phyloP scores from a whole-genome alignment of 2,113 vertebrate species.

The Nannobrachium achirus region DNA sequence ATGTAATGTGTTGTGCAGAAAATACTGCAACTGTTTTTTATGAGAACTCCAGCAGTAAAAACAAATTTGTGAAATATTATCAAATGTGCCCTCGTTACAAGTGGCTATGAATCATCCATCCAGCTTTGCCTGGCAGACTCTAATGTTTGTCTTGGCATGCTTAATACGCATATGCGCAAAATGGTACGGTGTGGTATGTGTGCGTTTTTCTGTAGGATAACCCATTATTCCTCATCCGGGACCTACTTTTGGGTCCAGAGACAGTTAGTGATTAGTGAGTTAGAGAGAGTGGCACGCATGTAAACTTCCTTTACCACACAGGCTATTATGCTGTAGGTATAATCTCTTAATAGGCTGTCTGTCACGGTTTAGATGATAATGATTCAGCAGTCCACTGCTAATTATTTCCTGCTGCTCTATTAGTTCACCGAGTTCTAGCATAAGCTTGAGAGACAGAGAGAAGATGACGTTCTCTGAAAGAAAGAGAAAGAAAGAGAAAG shows the following conservation, averaged over 20 bases:
- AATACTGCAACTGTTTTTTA: constrained; percentile 31
- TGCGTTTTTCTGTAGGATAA: too few species aligned
- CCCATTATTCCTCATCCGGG: too few species aligned
- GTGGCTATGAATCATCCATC: neutral
- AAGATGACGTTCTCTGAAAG: neutral
- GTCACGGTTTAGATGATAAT: neutral
- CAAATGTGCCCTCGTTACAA: neutral
- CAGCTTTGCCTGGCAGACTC: constrained; percentile 12
- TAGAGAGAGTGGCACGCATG: too few species aligned
- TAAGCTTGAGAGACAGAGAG: neutral
- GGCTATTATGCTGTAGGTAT: too few species aligned
- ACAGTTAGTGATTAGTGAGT: too few species aligned
- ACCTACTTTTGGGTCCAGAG: too few species aligned
- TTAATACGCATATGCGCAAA: too few species aligned
- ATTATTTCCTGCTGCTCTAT: neutral
- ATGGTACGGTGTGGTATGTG: too few species aligned
- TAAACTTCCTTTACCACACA: too few species aligned
- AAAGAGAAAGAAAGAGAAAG: neutral
- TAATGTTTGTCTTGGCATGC: neutral
- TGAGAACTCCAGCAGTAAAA: constrained; percentile 23
- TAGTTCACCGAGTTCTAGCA: neutral
- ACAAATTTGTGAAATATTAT: constrained; percentile 40
- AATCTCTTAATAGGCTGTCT: neutral
- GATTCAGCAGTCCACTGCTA: neutral
- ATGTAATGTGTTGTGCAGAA: constrained; percentile 13